Base-by-base conservation (phyloP, 2,888 invertebrate species). In the Synanthedon vespiformis region DNA sequence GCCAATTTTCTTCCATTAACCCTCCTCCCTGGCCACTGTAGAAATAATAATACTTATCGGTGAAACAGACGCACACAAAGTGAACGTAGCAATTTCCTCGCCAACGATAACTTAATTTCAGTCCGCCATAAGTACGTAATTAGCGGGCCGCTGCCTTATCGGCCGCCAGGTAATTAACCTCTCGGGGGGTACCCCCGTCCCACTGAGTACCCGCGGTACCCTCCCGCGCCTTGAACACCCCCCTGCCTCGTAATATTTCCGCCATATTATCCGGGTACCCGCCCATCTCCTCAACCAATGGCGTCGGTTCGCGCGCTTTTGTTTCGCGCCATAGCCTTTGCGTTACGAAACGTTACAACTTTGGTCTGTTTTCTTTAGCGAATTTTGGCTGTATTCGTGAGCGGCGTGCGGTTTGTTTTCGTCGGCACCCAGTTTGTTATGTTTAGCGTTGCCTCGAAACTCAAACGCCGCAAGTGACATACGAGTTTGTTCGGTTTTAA, bases 111-210 rank as follows among this genome's bases (percentile, higher is more conserved):
- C 85, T 84, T 87, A 87, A 86, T 87, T 86, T 85, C 85, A 78
- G 85, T 79, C 84, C 79, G 82, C 86, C 84, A 83, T 87, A 87
- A 87, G 87, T 87, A 85, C 82, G 84, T 87, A 86, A 86, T 87
- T 87, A 87, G 87, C 86, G 84, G 76, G 82, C 86, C 85, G 77
- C 50, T 87, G 85, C 85, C 87, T 87, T 86, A 87, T 87, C 86
- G 82, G 83, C 84, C 77, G 78, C 80, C 69, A 82, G 84, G 86
- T 86, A 86, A 87, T 87, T 87, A 87, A 87, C 87, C 87, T 86
- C 77, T 77, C 72, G 58, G 71, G 74, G 75, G 75, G 69, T 22
- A 11, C 48, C 48, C 69, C 72, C 48, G 13, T 16, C 50, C 27
- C 50, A 12, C n/a, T 10, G 61, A 60, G 61, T 60, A 61, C 65